Conservation (phyloP, 2,797 vertebrate genomes). For the Sebastiscus albofasciatus region DNA sequence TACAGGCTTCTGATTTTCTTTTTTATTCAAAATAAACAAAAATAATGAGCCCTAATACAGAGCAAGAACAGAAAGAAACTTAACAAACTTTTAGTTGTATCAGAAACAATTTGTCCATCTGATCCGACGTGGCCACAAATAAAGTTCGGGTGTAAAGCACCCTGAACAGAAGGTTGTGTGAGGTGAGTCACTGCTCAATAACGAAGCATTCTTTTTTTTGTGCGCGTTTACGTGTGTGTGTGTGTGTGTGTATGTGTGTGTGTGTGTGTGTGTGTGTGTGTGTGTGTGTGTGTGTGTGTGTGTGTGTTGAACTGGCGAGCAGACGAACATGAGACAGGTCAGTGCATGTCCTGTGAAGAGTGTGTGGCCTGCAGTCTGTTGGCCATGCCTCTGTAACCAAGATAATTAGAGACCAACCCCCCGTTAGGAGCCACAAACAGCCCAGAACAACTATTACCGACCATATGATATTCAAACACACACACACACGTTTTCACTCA, state of each 20-base stretch:
- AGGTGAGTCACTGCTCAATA: conserved; percentile 25
- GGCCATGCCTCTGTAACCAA: conserved; percentile 79
- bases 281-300: conserved; percentile 1
- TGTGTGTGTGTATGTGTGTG: conserved; percentile 5
- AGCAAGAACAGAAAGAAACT: too few relatives aligned
- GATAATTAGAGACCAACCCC: conserved; percentile 80
- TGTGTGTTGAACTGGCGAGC: conserved; percentile 35
- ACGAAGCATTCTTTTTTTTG: neutral
- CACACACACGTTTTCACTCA: conserved; percentile 4
- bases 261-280: neutral
- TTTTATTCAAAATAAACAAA: neutral
- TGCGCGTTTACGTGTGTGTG: neutral
- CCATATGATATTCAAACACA: conserved; percentile 50
- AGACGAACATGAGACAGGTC: conserved; percentile 76
- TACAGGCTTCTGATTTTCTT: neutral
- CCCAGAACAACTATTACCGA: conserved; percentile 58
- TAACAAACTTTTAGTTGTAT: neutral
- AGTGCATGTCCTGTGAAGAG: conserved; percentile 71
- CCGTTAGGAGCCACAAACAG: conserved; percentile 74
- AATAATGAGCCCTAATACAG: neutral
- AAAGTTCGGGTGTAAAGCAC: conserved; percentile 8
- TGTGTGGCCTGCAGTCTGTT: conserved; percentile 77
- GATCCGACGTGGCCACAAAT: neutral
- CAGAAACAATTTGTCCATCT: neutral
- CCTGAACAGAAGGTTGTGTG: conserved; percentile 6